Percentiles rank a stretch among this genome's conserved stretches.
These are phyloP conservation scores for Ophioderma brevispina DNA, from an alignment of 35 echinoderm and acorn worm species.

Conservation along the genomic window DNA sequence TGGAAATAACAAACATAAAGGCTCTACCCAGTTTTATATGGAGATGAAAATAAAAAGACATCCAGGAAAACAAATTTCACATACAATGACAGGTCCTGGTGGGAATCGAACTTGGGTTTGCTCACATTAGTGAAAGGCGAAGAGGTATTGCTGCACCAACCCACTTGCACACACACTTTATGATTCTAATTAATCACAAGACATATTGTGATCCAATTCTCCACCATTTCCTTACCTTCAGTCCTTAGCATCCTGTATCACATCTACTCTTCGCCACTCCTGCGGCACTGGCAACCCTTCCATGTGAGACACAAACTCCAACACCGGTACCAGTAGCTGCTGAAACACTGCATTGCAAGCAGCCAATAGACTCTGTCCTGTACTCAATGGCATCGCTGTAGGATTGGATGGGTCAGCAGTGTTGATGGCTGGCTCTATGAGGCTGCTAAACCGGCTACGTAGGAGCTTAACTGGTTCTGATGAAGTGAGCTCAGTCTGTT, in stretches of 20 bases:
- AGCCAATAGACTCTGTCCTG: slow-evolving; percentile 80
- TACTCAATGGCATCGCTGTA: slow-evolving; percentile 40
- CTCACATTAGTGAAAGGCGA: too few relatives aligned
- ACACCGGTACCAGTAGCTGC: slow-evolving; percentile 55
- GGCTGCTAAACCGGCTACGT: slow-evolving; percentile 19
- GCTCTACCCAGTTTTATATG: too few relatives aligned
- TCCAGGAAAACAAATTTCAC: too few relatives aligned
- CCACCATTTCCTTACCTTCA: too few relatives aligned
- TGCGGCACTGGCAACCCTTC: slow-evolving; percentile 38
- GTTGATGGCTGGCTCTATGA: slow-evolving; percentile 13
- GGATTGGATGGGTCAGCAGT: not conserved
- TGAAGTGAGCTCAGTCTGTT: not conserved
- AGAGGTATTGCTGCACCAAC: too few relatives aligned
- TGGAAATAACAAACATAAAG: too few relatives aligned
- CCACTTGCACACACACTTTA: too few relatives aligned
- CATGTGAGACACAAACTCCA: slow-evolving; percentile 52
- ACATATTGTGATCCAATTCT: too few relatives aligned
- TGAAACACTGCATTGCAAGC: slow-evolving; percentile 74
- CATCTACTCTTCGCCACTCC: slow-evolving; percentile 69
- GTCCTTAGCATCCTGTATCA: slow-evolving; percentile 62
- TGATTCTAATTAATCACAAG: too few relatives aligned
- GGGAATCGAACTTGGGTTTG: too few relatives aligned
- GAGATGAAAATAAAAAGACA: too few relatives aligned
- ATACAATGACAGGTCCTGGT: too few relatives aligned
- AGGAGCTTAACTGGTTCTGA: slow-evolving; percentile 30